A percentile compares a stretch with the other conserved stretches of the same genome.
These are phyloP conservation scores for Grammomys surdaster DNA, from an alignment of 2,113 vertebrate species.

Conservation along the genomic window DNA sequence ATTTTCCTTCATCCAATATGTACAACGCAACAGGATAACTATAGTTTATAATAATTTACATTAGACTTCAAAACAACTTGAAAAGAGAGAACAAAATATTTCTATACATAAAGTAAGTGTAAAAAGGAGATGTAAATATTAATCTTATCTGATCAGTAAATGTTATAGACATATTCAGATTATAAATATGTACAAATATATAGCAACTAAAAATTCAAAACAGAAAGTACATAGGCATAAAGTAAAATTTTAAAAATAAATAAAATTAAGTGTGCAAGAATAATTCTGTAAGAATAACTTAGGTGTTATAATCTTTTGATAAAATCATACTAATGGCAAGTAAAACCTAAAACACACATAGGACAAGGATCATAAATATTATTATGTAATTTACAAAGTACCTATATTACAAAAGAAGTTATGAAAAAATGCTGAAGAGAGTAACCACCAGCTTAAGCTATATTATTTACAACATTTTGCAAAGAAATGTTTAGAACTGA, in stretches of 20 bases:
- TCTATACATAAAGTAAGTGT: not conserved
- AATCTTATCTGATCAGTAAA: not conserved
- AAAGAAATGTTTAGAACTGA: too few species aligned
- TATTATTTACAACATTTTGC: not conserved
- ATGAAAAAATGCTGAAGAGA: not conserved
- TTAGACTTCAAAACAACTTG: not conserved
- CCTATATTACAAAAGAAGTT: not conserved
- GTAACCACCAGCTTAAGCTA: not conserved
- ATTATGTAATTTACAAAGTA: not conserved
- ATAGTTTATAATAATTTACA: not conserved
- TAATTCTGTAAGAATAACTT: not conserved
- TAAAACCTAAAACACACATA: not conserved
- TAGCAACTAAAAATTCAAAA: not conserved
- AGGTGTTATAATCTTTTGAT: not conserved
- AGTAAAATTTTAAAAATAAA: not conserved
- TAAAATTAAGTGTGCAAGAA: not conserved
- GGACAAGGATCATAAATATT: not conserved
- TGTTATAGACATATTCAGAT: not conserved
- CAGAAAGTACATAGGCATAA: not conserved
- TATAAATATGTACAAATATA: not conserved
- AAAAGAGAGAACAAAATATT: not conserved
- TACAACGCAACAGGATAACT: not conserved
- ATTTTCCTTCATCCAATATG: not conserved
- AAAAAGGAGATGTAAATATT: not conserved
- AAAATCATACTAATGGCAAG: not conserved